These are phyloP conservation scores for Sminthurides aquaticus DNA, from an alignment of 2,888 invertebrate genomes.

Conservation along the genomic window DNA sequence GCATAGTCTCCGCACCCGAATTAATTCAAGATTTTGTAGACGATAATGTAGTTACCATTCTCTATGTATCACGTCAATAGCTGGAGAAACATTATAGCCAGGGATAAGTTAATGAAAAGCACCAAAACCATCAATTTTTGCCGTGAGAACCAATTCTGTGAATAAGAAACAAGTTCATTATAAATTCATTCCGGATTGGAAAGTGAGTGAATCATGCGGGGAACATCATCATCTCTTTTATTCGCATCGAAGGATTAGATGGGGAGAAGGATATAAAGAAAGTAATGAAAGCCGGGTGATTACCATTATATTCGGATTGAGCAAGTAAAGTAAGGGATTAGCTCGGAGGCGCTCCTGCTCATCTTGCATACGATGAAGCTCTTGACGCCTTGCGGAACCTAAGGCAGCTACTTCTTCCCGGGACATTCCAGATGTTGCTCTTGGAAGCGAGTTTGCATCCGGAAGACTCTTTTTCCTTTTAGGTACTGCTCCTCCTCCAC, in stretches of 20 bases:
- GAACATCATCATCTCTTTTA: too few relatives aligned
- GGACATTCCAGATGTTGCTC: constrained; percentile 74
- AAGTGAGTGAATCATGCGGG: too few relatives aligned
- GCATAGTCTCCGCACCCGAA: background rate
- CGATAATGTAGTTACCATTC: constrained; percentile 10
- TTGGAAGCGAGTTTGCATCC: constrained; percentile 78
- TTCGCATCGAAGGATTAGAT: too few relatives aligned
- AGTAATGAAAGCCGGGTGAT: too few relatives aligned
- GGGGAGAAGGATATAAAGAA: too few relatives aligned
- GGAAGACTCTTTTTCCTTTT: constrained; percentile 95
- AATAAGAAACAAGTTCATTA: constrained; percentile 43
- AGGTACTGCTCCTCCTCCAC: constrained; percentile 58
- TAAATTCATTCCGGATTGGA: background rate
- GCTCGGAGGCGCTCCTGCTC: constrained; percentile 85
- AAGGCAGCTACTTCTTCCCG: constrained; percentile 91
- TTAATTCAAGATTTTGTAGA: background rate
- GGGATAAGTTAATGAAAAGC: constrained; percentile 84
- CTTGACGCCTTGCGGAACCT: constrained; percentile 88
- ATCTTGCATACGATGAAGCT: constrained; percentile 81
- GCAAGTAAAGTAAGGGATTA: constrained; percentile 89
- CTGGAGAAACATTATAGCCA: constrained; percentile 93
- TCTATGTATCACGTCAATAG: constrained; percentile 70
- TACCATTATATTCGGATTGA: constrained; percentile 96
- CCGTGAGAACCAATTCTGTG: constrained; percentile 91
- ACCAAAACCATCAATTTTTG: constrained; percentile 90